Conservation (phyloP, 2,888 invertebrate genomes). For the Microctonus hyperodae region DNA sequence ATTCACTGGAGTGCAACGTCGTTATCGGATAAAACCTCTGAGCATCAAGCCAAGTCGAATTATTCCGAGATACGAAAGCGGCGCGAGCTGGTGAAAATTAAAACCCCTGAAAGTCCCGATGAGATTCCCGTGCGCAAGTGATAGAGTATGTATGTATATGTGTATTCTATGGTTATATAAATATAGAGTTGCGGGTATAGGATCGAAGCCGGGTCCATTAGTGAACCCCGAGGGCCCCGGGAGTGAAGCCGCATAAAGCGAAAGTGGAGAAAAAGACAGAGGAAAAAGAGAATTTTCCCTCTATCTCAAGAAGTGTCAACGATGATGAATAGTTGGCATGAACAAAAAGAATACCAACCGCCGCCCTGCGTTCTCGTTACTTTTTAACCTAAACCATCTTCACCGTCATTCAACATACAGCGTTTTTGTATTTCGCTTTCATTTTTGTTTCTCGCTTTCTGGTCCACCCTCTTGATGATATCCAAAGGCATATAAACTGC, state of each 20-base stretch:
- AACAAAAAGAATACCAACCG: conserved; percentile 63
- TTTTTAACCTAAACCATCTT: conserved; percentile 21
- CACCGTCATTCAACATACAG: conserved; percentile 2
- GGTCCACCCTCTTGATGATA: background rate
- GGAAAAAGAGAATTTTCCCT: conserved; percentile 39
- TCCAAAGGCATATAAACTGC: background rate
- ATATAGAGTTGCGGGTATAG: conserved; percentile 28
- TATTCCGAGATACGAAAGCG: conserved; percentile 16
- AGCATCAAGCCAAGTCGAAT: conserved; percentile 22
- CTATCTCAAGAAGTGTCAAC: conserved; percentile 63
- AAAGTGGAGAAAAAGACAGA: conserved; percentile 41
- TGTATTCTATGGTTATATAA: no score
- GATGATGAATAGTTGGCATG: conserved; percentile 64
- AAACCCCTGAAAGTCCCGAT: conserved; percentile 46
- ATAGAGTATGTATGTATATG: no score
- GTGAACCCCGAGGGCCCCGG: conserved; percentile 55
- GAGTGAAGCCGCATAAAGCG: conserved; percentile 33
- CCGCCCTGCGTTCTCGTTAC: conserved; percentile 44
- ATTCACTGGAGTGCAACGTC: conserved; percentile 2
- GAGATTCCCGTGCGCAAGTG: background rate
- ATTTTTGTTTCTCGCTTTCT: conserved; percentile 6
- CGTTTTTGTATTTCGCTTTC: conserved; percentile 9
- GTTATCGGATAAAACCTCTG: conserved; percentile 17
- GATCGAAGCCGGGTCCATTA: conserved; percentile 57
- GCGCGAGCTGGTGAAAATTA: conserved; percentile 47